phyloP scores from a whole-genome alignment of 2,113 vertebrate genomes.

The Turnix velox region DNA sequence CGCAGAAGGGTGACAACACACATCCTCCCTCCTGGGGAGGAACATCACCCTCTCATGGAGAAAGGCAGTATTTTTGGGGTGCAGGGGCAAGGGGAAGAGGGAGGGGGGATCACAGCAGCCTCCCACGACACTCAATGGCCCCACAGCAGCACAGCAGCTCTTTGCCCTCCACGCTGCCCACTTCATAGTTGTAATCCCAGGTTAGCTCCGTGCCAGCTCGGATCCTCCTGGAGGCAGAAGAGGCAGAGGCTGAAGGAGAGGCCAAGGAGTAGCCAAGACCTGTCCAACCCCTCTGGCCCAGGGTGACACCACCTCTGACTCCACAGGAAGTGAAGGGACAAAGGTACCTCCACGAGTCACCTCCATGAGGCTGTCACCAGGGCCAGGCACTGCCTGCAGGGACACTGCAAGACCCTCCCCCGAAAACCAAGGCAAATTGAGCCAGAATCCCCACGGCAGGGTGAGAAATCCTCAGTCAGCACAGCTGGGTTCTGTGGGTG shows the following conservation, averaged over 20 bases:
- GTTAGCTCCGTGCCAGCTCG: slow-evolving; percentile 93
- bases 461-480: too few relatives aligned
- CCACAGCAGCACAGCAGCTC: slow-evolving; percentile 97
- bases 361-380: fast-evolving
- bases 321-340: neutral
- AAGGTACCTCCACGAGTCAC: neutral
- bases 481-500: too few relatives aligned
- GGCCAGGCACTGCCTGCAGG: fast-evolving
- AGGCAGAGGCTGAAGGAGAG: fast-evolving
- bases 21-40: fast-evolving
- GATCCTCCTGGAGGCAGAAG: slow-evolving; percentile 78
- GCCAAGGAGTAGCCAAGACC: too few relatives aligned
- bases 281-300: fast-evolving
- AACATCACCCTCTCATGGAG: neutral
- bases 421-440: fast-evolving
- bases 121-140: slow-evolving; percentile 91
- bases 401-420: too few relatives aligned
- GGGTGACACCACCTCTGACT: neutral
- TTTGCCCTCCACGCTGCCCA: slow-evolving; percentile 96
- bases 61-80: too few relatives aligned
- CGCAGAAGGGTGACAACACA: too few relatives aligned
- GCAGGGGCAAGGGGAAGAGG: too few relatives aligned
- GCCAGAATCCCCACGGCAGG: neutral
- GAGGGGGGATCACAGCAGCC: slow-evolving; percentile 89
- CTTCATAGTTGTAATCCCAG: slow-evolving; percentile 99